Evolutionary conservation across 1,140 invertebrate genomes (phyloP), one percentile per base, ranked within the genome.

Genomic region (Microplitis mediator): DNA sequence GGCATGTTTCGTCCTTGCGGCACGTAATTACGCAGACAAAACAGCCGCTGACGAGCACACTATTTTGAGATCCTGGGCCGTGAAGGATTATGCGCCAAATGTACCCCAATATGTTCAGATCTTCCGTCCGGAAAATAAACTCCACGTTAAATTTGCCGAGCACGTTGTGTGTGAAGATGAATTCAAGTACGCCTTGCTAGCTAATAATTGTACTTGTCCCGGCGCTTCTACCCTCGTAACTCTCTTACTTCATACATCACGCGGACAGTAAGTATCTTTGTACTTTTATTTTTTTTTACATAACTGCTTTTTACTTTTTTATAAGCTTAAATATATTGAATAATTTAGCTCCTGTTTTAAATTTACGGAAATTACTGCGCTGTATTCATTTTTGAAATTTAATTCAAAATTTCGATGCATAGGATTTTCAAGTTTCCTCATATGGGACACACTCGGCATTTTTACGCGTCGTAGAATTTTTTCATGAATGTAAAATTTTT

Each of bases 31-130:
- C 84, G 94, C 94, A n/a, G 97, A 98, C 85, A 97, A 97, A 89
- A 96, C 95, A 69, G 97, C 97, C 35, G 96, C 97, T 60, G 97
- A 99, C 83, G 95, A 99, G 83, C 97, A 99, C 83, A 99, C 97
- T 4, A 98, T 99, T 76, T 89, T 99, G 77, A 90, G 90, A 74
- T 98, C 97, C 11, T 99, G 97, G 97, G 97, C 98, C 4, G 96
- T 99, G 9, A 97, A 98, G 85, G 98, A 99, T 86, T 99, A 98
- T 86, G 97, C 97, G 0, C 97, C 97, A 31, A 92, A 91, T 78
- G 96, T 98, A 71, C 95, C 96, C 34, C 97, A 99, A 88, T 99
- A 98, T 87, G 96, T 99, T 61, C 98, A 99, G 88, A 97, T 99
- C 75, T 99, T 98, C 89, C 89, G 97, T 82, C 96, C 97, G 50